Evolutionary conservation across 2,797 vertebrate genomes (phyloP), one percentile per base, ranked within the genome.

Genomic region (Poeciliopsis turneri): DNA sequence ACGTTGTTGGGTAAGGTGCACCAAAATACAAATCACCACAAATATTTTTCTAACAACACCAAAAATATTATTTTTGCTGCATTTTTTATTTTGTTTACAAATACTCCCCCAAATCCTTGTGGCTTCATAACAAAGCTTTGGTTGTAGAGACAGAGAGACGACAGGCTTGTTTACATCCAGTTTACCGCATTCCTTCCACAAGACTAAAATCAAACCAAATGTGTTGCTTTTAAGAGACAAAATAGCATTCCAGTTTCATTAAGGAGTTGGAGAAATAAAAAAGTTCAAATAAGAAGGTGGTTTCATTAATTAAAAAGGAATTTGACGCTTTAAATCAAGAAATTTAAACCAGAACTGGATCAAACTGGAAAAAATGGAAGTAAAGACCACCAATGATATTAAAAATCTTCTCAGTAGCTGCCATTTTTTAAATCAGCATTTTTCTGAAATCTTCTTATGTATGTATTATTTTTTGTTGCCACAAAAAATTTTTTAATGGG

Each of bases 301-400:
- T 69, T 69, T n/a, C 3, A n/a, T 43, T 69, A 6, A 25, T 45
- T 69, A 45, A 69, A 69, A 43, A n/a, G 39, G 2, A 45, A 53
- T 41, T 33, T 15, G 47, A 66, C n/a, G 15, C 47, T 72, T 30
- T 13, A 23, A 45, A 79, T 82, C 78, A 80, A 47, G 78, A 51
- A 82, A 79, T 79, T 61, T 43, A 78, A 85, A 81, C 89, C 86
- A 78, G 53, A 84, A 59, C 70, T 66, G 75, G 41, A 64, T 66
- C 43, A 79, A 68, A 82, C 30, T 20, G 41, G 59, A 47, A 53
- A 39, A 78, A 78, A 78, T 9, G n/a, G 13, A 23, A 30, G 36
- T 23, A 72, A 55, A 79, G 18, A 20, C 33, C 30, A 10, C 20
- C 33, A 66, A 57, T 43, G 23, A 11, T 25, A 13, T 25, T 43